These are phyloP conservation scores for Tipula unca DNA, from an alignment of 2,888 invertebrate species.

Conservation along the genomic window DNA sequence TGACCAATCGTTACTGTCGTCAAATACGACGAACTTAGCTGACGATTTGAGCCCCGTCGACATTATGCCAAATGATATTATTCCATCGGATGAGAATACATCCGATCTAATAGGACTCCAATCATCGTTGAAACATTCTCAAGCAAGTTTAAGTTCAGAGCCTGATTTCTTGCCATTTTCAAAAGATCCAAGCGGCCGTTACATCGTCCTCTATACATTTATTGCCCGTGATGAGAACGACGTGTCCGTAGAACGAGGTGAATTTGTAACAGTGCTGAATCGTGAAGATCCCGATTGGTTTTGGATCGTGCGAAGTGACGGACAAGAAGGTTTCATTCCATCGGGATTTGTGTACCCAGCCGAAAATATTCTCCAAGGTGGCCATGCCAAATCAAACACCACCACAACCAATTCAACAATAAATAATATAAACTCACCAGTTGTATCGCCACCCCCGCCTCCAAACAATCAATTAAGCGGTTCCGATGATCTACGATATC, in stretches of 20 bases:
- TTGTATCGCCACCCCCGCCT: constrained; percentile 8
- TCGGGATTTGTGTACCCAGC: constrained; percentile 91
- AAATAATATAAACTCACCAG: constrained; percentile 1
- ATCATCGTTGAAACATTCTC: constrained; percentile 37
- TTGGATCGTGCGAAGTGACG: constrained; percentile 88
- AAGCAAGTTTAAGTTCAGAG: constrained; percentile 45
- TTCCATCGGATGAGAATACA: constrained; percentile 25
- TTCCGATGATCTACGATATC: constrained; percentile 62
- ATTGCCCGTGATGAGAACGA: constrained; percentile 90
- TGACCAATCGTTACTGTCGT: constrained; percentile 39
- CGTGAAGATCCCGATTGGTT: constrained; percentile 95
- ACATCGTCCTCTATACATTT: constrained; percentile 88
- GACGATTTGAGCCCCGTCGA: constrained; percentile 30
- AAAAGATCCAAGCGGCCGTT: constrained; percentile 82
- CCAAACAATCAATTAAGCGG: constrained; percentile 25
- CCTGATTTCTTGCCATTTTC: constrained; percentile 59
- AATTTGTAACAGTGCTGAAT: constrained; percentile 92
- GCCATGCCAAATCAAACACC: constrained; percentile 31
- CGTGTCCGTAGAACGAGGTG: constrained; percentile 85
- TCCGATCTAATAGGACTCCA: constrained; percentile 28
- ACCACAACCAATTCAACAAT: neutral
- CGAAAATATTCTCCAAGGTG: constrained; percentile 59
- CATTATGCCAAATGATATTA: constrained; percentile 26
- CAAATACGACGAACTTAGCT: constrained; percentile 50
- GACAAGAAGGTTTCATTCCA: constrained; percentile 92